phyloP scores from a whole-genome alignment of 2,113 vertebrate species.

The Panthera leo region DNA sequence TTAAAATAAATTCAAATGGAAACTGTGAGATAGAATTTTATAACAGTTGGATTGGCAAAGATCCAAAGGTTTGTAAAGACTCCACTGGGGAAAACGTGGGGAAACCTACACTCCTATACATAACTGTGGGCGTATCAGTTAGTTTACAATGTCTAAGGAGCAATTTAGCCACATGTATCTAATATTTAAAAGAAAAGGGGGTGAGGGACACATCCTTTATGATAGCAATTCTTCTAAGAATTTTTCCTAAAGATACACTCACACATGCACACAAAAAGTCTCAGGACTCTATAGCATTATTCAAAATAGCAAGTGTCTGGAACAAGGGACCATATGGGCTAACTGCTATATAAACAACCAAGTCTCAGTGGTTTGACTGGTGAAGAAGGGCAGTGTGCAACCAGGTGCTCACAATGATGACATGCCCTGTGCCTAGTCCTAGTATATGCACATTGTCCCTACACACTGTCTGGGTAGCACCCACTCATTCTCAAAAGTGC shows the following conservation, averaged over 20 bases:
- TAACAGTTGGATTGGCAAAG: not conserved
- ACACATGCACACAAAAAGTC: not conserved
- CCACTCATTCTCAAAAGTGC: not conserved
- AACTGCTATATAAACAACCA: not conserved
- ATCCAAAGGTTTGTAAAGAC: not conserved
- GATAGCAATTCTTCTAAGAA: not conserved
- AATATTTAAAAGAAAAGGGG: not conserved
- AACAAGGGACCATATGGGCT: not conserved
- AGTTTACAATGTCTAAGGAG: not conserved
- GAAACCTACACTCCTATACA: not conserved
- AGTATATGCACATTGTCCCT: not conserved
- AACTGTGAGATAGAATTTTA: not conserved
- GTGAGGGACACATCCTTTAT: not conserved
- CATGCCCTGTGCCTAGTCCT: not conserved
- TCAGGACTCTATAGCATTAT: not conserved
- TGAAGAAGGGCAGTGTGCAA: not conserved
- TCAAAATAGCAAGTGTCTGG: not conserved
- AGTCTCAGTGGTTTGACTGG: not conserved
- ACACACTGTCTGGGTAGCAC: not conserved
- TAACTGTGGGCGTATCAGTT: not conserved
- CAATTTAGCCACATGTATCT: not conserved
- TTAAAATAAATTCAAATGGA: conserved; percentile 24
- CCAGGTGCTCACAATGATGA: not conserved
- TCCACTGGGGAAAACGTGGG: not conserved
- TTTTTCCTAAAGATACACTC: not conserved